Base-by-base conservation (phyloP, 1,140 invertebrate species). In the Penaeus vannamei region DNA sequence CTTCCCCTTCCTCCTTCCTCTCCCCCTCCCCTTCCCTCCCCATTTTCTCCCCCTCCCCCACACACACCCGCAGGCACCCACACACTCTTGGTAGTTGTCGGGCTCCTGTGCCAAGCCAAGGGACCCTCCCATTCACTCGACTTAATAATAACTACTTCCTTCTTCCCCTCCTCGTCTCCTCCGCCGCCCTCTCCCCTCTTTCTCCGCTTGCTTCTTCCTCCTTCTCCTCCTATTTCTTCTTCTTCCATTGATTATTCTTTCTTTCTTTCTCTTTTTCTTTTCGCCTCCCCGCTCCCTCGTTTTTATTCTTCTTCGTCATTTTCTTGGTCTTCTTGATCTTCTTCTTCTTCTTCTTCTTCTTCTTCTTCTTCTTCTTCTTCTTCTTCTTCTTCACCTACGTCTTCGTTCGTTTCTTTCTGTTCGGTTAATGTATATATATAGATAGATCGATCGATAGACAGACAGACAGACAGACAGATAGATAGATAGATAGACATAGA, bases 21-120 rank as follows among this genome's bases (percentile, higher is more conserved):
- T 32, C 46, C 17, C 32, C 59, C 29, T 14, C 46, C 29, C 29
- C 82, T 32, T 29, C 80, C 29, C 46, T 29, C 22, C 14, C 29
- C n/a, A 10, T n/a, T 23, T 82, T 53, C 12, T 66, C 60, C 62
- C 59, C 60, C 62, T 64, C 62, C 32, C 60, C 20, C 60, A 29
- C 79, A 81, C 79, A 81, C 79, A 81, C 79, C 32, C 23, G 46
- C 79, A 81, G 29, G 46, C 79, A 81, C 79, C 53, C 79, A 81
- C 79, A 81, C 79, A 81, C 79, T 76, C 32, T 14, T 22, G 83
- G 26, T 8, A 23, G 7, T 12, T 29, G 36, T 76, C 69, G 29
- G 69, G 69, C 69, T 5, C 69, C n/a, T 81, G 23, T 17, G 32
- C 14, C n/a, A 42, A 42, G 79, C 14, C n/a, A 42, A 42, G 79